Conservation (phyloP, 1,140 invertebrate genomes). For the Calycopis cecrops region DNA sequence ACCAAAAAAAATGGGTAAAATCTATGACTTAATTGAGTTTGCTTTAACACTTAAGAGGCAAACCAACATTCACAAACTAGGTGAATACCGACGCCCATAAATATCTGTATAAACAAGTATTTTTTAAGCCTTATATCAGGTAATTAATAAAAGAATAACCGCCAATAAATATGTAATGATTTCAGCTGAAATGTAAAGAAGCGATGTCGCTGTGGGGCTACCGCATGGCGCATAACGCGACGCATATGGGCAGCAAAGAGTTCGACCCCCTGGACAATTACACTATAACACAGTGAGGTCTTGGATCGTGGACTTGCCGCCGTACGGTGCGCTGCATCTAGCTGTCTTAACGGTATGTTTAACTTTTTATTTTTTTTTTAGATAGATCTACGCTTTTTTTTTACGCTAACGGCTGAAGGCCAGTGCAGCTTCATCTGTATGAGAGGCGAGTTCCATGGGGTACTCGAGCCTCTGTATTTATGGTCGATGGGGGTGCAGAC, state of each 20-base stretch:
- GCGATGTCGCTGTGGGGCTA: conserved; percentile 92
- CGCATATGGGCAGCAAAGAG: conserved; percentile 65
- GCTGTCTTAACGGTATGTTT: conserved; percentile 22
- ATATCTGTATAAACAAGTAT: neutral
- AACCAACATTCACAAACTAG: no score
- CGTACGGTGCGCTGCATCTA: neutral
- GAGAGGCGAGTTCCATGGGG: no score
- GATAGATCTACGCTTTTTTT: no score
- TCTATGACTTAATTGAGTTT: no score
- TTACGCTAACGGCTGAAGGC: no score
- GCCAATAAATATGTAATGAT: conserved; percentile 17
- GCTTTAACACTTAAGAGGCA: no score
- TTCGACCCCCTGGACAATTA: conserved; percentile 65
- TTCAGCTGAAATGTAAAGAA: conserved; percentile 79
- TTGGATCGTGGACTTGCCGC: neutral
- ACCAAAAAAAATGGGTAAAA: no score
- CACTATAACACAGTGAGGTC: conserved; percentile 45
- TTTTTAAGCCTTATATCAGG: neutral
- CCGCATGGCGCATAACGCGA: conserved; percentile 69
- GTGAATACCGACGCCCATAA: neutral
- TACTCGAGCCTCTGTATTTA: no score
- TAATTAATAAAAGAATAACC: neutral
- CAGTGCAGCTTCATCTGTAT: no score
- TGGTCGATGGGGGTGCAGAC: no score
- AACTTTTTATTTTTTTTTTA: no score